Evolutionary conservation across 1,140 invertebrate genomes (phyloP).

Genomic region (Lasaia peninsularis): DNA sequence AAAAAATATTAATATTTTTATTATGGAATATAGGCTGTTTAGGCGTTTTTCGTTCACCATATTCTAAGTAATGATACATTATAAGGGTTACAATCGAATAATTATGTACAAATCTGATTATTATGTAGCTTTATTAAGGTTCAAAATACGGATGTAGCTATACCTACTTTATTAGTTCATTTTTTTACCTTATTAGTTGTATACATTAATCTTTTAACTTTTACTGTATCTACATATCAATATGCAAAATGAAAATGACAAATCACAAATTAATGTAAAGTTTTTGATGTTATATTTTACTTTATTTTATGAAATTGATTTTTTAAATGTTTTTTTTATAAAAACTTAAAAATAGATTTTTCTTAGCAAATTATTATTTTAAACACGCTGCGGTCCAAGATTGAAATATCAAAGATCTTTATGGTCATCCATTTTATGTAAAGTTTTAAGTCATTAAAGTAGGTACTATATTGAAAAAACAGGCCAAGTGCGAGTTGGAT

Average conservation of each 20-base stretch:
- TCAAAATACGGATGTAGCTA: not conserved
- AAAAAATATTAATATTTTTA: too few species aligned
- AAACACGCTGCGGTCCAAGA: too few species aligned
- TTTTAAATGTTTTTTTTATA: too few species aligned
- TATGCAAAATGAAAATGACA: not conserved
- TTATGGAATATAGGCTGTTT: too few species aligned
- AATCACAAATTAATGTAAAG: slow-evolving; percentile 5
- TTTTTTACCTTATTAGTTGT: slow-evolving; percentile 7
- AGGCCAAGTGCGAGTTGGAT: too few species aligned
- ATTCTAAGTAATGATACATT: not conserved
- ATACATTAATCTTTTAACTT: slow-evolving; percentile 4
- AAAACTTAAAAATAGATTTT: too few species aligned
- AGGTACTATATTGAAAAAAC: too few species aligned
- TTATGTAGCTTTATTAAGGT: not conserved
- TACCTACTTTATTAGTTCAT: not conserved
- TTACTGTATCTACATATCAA: slow-evolving; percentile 1
- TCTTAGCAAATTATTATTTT: too few species aligned
- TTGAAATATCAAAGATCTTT: too few species aligned
- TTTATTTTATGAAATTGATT: not conserved
- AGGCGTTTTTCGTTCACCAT: too few species aligned
- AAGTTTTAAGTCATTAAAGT: too few species aligned
- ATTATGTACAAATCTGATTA: slow-evolving; percentile 9
- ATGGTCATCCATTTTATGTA: too few species aligned
- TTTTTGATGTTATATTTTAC: not conserved
- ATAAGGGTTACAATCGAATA: slow-evolving; percentile 1